Evolutionary conservation across 2,113 vertebrate species (phyloP).

Genomic region (Lasiurus borealis): DNA sequence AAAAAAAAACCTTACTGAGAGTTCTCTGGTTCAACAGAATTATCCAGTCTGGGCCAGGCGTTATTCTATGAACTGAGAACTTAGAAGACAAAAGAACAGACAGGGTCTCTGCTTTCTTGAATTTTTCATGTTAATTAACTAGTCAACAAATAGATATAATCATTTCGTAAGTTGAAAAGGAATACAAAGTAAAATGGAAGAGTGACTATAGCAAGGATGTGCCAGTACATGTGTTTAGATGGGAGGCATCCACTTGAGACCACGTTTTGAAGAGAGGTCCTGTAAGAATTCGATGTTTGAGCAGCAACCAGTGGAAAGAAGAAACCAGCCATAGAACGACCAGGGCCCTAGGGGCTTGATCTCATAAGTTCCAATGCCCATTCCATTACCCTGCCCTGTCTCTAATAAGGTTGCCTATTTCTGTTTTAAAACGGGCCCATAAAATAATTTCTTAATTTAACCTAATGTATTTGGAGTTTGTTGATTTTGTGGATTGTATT

Average conservation of each 20-base stretch:
- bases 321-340: not conserved
- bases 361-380: not conserved
- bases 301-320: not conserved
- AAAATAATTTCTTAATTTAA: not conserved
- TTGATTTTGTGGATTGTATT: not conserved
- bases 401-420: not conserved
- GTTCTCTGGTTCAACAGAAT: not conserved
- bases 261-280: not conserved
- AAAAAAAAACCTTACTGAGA: too few species aligned
- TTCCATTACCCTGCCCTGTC: not conserved
- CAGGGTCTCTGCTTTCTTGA: not conserved
- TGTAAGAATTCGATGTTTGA: not conserved
- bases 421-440: not conserved
- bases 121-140: not conserved
- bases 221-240: fast-evolving
- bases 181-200: not conserved
- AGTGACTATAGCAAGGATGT: not conserved
- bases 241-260: not conserved
- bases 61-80: not conserved
- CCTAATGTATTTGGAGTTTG: not conserved
- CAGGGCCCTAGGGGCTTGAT: fast-evolving
- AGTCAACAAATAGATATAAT: not conserved
- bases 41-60: not conserved
- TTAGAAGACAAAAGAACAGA: not conserved
- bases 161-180: not conserved